Percentiles rank a stretch among this genome's conserved stretches.
Evolutionary conservation across 2,113 vertebrate species (phyloP).

Genomic region (Prionailurus viverrinus): DNA sequence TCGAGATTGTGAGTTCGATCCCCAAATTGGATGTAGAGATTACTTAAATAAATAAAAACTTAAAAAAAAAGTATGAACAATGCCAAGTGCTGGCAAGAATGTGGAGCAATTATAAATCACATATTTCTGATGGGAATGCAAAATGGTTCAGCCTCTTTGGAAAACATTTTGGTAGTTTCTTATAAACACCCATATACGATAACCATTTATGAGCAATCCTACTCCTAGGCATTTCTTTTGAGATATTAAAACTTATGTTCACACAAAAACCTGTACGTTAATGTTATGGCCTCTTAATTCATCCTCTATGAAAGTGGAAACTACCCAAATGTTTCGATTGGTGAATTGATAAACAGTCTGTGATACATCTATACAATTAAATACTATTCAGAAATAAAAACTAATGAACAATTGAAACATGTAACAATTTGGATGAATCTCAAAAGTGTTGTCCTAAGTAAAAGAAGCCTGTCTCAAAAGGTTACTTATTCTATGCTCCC

Average conservation of each 20-base stretch:
- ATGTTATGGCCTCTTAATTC: not conserved
- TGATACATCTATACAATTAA: not conserved
- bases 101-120: not conserved
- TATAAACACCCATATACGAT: not conserved
- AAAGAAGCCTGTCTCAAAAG: not conserved
- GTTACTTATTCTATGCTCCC: not conserved
- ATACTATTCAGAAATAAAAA: conserved; percentile 10
- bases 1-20: not conserved
- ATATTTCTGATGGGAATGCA: not conserved
- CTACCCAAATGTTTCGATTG: not conserved
- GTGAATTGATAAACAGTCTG: not conserved
- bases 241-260: conserved; percentile 38
- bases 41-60: not conserved
- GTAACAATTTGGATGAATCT: conserved; percentile 11
- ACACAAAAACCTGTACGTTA: not conserved
- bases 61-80: not conserved
- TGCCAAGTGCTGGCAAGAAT: not conserved
- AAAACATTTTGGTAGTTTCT: conserved; percentile 21
- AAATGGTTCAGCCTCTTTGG: not conserved
- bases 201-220: not conserved
- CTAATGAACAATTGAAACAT: not conserved
- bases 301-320: not conserved
- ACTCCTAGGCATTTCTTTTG: not conserved
- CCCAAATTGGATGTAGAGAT: not conserved
- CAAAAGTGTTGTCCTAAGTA: not conserved